Percentiles rank a stretch among this genome's conserved stretches.
phyloP scores from a whole-genome alignment of 92 coral and sea anemone genomes.

The Bergia puertoricense region DNA sequence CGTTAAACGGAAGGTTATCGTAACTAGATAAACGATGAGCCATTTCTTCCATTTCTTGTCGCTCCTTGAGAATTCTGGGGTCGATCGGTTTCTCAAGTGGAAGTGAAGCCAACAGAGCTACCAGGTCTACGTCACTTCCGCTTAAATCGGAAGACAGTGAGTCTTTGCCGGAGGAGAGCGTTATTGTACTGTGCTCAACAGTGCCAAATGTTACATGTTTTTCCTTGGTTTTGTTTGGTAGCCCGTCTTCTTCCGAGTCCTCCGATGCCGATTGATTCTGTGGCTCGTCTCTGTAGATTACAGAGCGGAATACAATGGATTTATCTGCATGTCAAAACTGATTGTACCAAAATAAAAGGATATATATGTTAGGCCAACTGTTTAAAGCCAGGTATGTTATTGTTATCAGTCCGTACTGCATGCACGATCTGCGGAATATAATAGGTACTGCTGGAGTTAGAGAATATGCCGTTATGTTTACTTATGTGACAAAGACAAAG shows the following conservation, averaged over 20 bases:
- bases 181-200: slow-evolving; percentile 51
- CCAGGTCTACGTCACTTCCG: slow-evolving; percentile 69
- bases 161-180: slow-evolving; percentile 26
- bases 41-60: slow-evolving; percentile 59
- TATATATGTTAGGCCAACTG: not conserved
- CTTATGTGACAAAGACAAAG: too few relatives aligned
- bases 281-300: slow-evolving; percentile 1
- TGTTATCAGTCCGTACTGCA: too few relatives aligned
- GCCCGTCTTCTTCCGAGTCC: slow-evolving; percentile 31
- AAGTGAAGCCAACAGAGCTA: slow-evolving; percentile 74
- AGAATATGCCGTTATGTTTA: too few relatives aligned
- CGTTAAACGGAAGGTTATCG: slow-evolving; percentile 72
- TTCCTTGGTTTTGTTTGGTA: slow-evolving; percentile 55
- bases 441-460: too few relatives aligned
- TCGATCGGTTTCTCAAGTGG: slow-evolving; percentile 67
- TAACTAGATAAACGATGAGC: slow-evolving; percentile 80
- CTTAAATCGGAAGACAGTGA: slow-evolving; percentile 43
- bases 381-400: too few relatives aligned
- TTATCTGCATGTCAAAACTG: too few relatives aligned
- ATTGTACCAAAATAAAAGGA: not conserved
- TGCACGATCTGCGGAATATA: too few relatives aligned
- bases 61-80: slow-evolving; percentile 55
- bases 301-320: not conserved
- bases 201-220: slow-evolving; percentile 82
- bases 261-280: slow-evolving; percentile 30